Conservation (phyloP, 1,140 invertebrate species). For the Phortica variegata region DNA sequence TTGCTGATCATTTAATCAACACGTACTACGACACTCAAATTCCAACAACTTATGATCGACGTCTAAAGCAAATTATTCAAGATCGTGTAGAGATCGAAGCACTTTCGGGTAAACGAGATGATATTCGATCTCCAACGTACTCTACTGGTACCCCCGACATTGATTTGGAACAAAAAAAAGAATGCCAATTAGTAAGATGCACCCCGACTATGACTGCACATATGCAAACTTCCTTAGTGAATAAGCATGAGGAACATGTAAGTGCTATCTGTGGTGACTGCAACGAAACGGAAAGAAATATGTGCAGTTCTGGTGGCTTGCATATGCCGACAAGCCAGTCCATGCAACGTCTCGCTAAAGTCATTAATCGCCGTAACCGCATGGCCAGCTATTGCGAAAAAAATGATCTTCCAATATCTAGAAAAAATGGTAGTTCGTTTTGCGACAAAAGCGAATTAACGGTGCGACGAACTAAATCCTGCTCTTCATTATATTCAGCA, state of each 20-base stretch:
- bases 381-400: constrained; percentile 49
- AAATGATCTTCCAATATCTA: too few relatives aligned
- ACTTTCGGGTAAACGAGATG: neutral
- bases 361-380: constrained; percentile 60
- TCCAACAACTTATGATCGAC: constrained; percentile 26
- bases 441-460: neutral
- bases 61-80: constrained; percentile 33
- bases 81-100: constrained; percentile 25
- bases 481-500: constrained; percentile 26
- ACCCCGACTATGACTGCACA: too few relatives aligned
- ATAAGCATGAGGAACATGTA: constrained; percentile 11
- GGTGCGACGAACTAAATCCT: constrained; percentile 42
- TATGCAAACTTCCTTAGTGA: too few relatives aligned
- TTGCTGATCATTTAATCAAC: constrained; percentile 5
- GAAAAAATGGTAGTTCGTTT: neutral
- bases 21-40: too few relatives aligned
- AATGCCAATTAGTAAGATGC: too few relatives aligned
- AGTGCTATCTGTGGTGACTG: constrained; percentile 49
- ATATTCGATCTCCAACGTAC: neutral
- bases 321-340: constrained; percentile 65
- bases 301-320: constrained; percentile 62
- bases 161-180: too few relatives aligned
- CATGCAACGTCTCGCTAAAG: constrained; percentile 65
- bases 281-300: constrained; percentile 58
- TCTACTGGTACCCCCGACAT: neutral